Percentiles rank a stretch among this genome's conserved stretches.
Evolutionary conservation across 2,113 vertebrate species (phyloP).

Genomic region (Toxotes chatareus): DNA sequence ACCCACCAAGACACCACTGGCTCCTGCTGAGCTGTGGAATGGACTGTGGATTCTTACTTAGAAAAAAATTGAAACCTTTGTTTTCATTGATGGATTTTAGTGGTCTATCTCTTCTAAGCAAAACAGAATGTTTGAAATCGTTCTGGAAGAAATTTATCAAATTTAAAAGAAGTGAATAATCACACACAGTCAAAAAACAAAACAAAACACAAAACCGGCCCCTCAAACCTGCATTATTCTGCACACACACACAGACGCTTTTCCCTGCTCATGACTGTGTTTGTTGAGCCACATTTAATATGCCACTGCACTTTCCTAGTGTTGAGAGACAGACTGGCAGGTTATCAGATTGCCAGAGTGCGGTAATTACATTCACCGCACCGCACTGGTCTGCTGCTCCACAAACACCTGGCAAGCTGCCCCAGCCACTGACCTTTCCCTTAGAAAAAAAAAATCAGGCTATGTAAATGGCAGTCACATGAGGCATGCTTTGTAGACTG

Average conservation of each 20-base stretch:
- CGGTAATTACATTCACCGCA: slow-evolving; percentile 78
- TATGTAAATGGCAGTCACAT: slow-evolving; percentile 51
- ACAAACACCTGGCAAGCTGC: slow-evolving; percentile 75
- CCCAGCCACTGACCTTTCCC: slow-evolving; percentile 72
- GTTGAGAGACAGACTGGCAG: slow-evolving; percentile 77
- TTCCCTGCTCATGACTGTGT: slow-evolving; percentile 42
- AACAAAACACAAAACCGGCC: not conserved
- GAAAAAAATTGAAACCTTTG: not conserved
- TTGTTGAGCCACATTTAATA: slow-evolving; percentile 73
- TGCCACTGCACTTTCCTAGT: slow-evolving; percentile 66
- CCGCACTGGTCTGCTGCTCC: slow-evolving; percentile 65
- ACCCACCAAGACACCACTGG: not conserved
- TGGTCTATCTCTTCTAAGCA: not conserved
- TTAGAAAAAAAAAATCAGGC: slow-evolving; percentile 12
- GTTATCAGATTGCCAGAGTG: slow-evolving; percentile 78
- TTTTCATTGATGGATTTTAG: not conserved
- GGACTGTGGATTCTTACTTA: not conserved
- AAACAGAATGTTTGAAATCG: not conserved
- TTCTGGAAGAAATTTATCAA: not conserved
- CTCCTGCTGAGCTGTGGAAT: not conserved
- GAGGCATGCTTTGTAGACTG: slow-evolving; percentile 14
- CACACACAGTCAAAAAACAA: not conserved
- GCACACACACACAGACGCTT: slow-evolving; percentile 2
- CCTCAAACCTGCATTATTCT: not conserved
- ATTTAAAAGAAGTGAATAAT: slow-evolving; percentile 1